Evolutionary conservation across 2,888 invertebrate genomes (phyloP).

Genomic region (Pediacus dermestoides): DNA sequence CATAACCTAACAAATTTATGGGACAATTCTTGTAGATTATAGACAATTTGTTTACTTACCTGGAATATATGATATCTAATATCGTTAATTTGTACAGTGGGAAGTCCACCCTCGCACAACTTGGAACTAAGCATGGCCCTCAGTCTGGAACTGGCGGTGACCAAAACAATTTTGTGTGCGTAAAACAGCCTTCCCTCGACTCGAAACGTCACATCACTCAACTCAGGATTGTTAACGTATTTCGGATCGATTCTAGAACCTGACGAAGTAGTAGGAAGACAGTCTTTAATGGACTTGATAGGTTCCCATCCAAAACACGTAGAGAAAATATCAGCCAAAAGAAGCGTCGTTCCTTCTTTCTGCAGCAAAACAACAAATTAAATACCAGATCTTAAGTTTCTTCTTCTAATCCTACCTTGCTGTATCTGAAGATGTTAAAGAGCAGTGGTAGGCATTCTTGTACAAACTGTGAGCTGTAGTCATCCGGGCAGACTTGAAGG

Average conservation of each 20-base stretch:
- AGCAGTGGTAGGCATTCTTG: slow-evolving; percentile 85
- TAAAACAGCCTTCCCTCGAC: slow-evolving; percentile 89
- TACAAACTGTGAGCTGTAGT: slow-evolving; percentile 84
- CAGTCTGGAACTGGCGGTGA: slow-evolving; percentile 83
- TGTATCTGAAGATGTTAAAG: slow-evolving; percentile 85
- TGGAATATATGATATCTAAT: slow-evolving; percentile 91
- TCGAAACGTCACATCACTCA: slow-evolving; percentile 88
- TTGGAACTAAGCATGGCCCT: slow-evolving; percentile 80
- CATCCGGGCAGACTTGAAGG: slow-evolving; percentile 84
- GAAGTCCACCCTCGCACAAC: slow-evolving; percentile 69
- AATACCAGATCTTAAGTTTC: slow-evolving; percentile 7
- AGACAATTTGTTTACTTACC: no score
- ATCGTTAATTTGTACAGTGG: slow-evolving; percentile 88
- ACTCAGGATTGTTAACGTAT: slow-evolving; percentile 90
- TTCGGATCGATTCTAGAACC: slow-evolving; percentile 85
- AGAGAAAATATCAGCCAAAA: slow-evolving; percentile 85
- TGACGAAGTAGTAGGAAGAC: slow-evolving; percentile 59
- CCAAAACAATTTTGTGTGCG: slow-evolving; percentile 90
- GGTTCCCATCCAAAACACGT: slow-evolving; percentile 86
- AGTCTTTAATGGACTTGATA: slow-evolving; percentile 71
- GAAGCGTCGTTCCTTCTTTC: slow-evolving; percentile 84
- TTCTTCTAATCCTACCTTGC: slow-evolving; percentile 61
- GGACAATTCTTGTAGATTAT: no score
- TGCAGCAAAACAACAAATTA: slow-evolving; percentile 42
- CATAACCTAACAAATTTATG: no score